Evolutionary conservation across 2,888 invertebrate species (phyloP).

Genomic region (Orthosia gothica): DNA sequence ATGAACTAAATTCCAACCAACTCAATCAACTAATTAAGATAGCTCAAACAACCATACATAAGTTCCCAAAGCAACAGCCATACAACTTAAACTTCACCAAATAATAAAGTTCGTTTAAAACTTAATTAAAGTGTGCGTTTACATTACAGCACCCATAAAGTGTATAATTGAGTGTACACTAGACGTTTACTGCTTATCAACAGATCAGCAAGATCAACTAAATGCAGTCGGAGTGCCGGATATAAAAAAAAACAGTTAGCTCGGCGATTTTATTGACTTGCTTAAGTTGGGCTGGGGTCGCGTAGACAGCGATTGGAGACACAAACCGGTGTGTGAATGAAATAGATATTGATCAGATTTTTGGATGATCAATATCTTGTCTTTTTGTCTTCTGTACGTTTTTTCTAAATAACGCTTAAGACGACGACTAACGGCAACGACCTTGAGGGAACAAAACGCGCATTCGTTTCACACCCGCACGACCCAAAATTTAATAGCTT

Average conservation of each 20-base stretch:
- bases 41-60: neutral
- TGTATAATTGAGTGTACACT: constrained; percentile 34
- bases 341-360: neutral
- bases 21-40: neutral
- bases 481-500: too few relatives aligned
- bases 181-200: constrained; percentile 49
- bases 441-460: too few relatives aligned
- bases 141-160: constrained; percentile 47
- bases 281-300: constrained; percentile 29
- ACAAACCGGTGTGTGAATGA: neutral
- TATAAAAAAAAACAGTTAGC: constrained; percentile 64
- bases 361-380: neutral
- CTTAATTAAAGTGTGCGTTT: constrained; percentile 43
- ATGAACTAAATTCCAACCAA: too few relatives aligned
- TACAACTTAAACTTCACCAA: neutral
- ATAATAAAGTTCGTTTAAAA: neutral
- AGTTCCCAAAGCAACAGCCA: neutral
- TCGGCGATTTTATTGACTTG: constrained; percentile 60
- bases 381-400: neutral
- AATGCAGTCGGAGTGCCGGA: constrained; percentile 60
- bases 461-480: too few relatives aligned
- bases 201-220: constrained; percentile 50
- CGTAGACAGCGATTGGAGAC: constrained; percentile 6
- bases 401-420: too few relatives aligned
- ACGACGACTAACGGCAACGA: too few relatives aligned